phyloP scores from a whole-genome alignment of 2,797 vertebrate genomes.

The Carapus acus region DNA sequence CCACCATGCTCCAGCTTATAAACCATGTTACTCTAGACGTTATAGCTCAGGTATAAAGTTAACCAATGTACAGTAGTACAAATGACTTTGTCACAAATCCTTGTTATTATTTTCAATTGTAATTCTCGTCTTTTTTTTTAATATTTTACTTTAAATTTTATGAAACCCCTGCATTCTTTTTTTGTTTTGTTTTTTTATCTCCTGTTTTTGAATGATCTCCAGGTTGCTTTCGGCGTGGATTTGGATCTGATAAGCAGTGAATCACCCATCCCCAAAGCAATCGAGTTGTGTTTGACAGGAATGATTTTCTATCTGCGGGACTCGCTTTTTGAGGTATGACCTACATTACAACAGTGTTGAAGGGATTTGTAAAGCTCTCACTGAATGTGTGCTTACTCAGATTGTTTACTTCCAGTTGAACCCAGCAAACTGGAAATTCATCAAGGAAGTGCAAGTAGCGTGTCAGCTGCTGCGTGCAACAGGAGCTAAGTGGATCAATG shows the following conservation, averaged over 20 bases:
- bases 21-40: conserved; percentile 80
- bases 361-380: neutral
- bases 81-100: too few species aligned
- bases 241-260: conserved; percentile 68
- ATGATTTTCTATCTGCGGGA: conserved; percentile 29
- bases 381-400: too few species aligned
- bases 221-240: conserved; percentile 88
- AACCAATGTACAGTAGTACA: too few species aligned
- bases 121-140: too few species aligned
- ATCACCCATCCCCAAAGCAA: conserved; percentile 73
- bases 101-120: too few species aligned
- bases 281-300: conserved; percentile 65
- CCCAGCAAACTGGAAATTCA: conserved; percentile 68
- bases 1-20: conserved; percentile 76
- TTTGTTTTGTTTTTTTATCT: too few species aligned
- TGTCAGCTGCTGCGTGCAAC: conserved; percentile 74
- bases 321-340: conserved; percentile 42
- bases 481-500: conserved; percentile 76
- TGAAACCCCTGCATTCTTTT: too few species aligned
- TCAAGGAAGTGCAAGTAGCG: conserved; percentile 73
- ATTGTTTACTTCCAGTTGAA: conserved; percentile 71
- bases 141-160: too few species aligned
- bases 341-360: neutral
- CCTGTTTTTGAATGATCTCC: too few species aligned
- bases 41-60: conserved; percentile 86